Conservation (phyloP, 2,113 vertebrate genomes). For the Eidolon helvum region DNA sequence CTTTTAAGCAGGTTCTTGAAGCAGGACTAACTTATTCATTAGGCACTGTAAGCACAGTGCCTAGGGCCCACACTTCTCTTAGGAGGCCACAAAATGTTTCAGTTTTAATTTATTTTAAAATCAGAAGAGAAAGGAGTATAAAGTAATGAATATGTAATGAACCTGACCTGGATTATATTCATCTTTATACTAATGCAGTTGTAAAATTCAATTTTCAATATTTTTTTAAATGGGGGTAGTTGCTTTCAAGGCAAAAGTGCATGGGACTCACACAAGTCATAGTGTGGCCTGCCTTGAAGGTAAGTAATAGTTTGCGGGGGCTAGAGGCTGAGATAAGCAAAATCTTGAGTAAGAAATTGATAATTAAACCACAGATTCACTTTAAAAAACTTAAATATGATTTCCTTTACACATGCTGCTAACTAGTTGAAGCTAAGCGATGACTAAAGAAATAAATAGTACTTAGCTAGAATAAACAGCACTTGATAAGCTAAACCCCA, state of each 20-base stretch:
- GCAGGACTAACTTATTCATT: not conserved
- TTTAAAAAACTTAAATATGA: not conserved
- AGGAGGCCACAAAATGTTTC: not conserved
- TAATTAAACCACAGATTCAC: not conserved
- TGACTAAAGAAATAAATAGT: not conserved
- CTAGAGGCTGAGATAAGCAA: not conserved
- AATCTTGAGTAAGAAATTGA: not conserved
- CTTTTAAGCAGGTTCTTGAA: not conserved
- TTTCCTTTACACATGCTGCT: not conserved
- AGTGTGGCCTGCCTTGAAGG: not conserved
- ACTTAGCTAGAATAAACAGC: not conserved
- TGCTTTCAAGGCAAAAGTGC: not conserved
- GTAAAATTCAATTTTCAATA: slow-evolving; percentile 7
- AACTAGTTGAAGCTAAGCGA: not conserved
- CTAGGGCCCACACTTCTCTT: not conserved
- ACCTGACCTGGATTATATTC: not conserved
- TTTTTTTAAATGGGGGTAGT: not conserved
- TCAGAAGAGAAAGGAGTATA: not conserved
- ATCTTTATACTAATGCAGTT: not conserved
- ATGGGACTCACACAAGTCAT: not conserved
- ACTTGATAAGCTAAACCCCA: not conserved
- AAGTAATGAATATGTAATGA: not conserved
- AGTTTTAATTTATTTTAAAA: slow-evolving; percentile 9
- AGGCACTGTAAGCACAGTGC: not conserved
- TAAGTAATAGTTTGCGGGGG: not conserved